A percentile compares a stretch with the other conserved stretches of the same genome.
Evolutionary conservation across 2,113 vertebrate species (phyloP).

Genomic region (Chaetorhynchus papuensis): DNA sequence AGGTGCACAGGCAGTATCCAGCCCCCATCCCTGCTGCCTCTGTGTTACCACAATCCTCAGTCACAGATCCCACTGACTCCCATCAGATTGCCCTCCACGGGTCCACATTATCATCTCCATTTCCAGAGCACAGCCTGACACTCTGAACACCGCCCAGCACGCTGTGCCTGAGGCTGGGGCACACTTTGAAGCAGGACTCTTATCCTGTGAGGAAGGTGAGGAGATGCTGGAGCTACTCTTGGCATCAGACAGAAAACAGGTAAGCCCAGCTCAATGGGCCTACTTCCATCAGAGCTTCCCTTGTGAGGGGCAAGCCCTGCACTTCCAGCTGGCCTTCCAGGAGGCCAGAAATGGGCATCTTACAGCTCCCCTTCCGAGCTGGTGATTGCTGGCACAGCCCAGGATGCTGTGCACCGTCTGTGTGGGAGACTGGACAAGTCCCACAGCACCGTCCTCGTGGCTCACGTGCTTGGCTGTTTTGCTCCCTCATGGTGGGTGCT

Average conservation of each 20-base stretch:
- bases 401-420: constrained; percentile 66
- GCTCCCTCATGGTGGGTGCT: constrained; percentile 62
- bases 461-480: constrained; percentile 73
- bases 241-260: not conserved
- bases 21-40: not conserved
- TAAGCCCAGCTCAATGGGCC: constrained; percentile 61
- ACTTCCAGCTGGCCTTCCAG: constrained; percentile 73
- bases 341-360: constrained; percentile 73
- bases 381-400: constrained; percentile 30
- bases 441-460: constrained; percentile 74
- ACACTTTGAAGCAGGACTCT: constrained; percentile 66
- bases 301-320: constrained; percentile 64
- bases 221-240: constrained; percentile 68
- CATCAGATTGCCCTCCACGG: constrained; percentile 67
- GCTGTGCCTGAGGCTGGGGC: not conserved
- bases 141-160: constrained; percentile 20
- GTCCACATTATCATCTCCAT: constrained; percentile 75
- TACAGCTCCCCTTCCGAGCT: constrained; percentile 49
- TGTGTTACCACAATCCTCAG: not conserved
- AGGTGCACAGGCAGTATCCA: not conserved
- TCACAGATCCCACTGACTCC: constrained; percentile 72
- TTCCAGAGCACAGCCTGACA: constrained; percentile 17
- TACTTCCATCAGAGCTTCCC: constrained; percentile 64
- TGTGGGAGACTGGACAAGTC: constrained; percentile 73
- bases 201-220: constrained; percentile 59